These are phyloP conservation scores for Mactromeris polynyma DNA, from an alignment of 2,888 invertebrate genomes.

Conservation along the genomic window DNA sequence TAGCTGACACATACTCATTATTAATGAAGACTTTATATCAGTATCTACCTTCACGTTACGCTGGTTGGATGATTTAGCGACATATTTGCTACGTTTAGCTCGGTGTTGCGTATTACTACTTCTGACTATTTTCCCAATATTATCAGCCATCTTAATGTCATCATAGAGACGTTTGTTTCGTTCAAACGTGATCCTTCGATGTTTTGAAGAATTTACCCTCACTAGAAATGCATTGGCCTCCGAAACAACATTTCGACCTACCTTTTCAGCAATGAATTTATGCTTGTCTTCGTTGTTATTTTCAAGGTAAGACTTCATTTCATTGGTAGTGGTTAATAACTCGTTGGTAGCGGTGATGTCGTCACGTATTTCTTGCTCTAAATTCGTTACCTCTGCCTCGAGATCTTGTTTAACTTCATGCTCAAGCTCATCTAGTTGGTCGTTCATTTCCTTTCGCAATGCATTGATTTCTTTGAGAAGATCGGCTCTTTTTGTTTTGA, in stretches of 20 bases:
- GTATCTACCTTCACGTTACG: background rate
- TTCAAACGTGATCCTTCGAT: background rate
- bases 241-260: background rate
- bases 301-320: background rate
- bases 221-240: background rate
- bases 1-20: slow-evolving; percentile 3
- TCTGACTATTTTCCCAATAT: background rate
- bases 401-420: background rate
- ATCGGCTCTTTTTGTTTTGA: background rate
- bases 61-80: background rate
- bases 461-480: background rate
- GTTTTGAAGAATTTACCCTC: too few relatives aligned
- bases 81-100: background rate
- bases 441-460: background rate
- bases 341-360: background rate
- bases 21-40: background rate
- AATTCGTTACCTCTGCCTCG: background rate
- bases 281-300: background rate
- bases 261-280: background rate
- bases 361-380: background rate
- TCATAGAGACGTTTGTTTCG: background rate
- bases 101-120: background rate
- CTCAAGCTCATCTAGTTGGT: background rate
- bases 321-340: background rate
- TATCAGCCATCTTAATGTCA: background rate